phyloP scores from a whole-genome alignment of 1,140 invertebrate species.

The Mizuhopecten yessoensis region DNA sequence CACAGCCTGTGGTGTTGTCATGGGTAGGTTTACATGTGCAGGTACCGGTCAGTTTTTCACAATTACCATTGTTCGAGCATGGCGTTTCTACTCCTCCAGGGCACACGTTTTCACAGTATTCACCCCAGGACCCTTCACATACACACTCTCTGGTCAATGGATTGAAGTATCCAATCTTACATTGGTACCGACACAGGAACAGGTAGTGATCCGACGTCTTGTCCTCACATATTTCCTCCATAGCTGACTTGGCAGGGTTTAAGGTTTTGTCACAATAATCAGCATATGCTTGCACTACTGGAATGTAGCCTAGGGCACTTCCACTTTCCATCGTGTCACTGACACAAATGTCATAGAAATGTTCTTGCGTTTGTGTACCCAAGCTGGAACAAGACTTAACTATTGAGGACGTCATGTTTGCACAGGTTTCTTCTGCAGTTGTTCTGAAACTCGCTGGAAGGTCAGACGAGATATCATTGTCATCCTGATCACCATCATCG shows the following conservation, averaged over 20 bases:
- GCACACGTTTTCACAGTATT: slow-evolving; percentile 65
- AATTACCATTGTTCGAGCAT: slow-evolving; percentile 66
- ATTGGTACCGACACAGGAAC: slow-evolving; percentile 61
- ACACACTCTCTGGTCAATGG: slow-evolving; percentile 54
- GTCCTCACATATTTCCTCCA: slow-evolving; percentile 59
- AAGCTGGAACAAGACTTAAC: slow-evolving; percentile 53
- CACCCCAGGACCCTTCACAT: slow-evolving; percentile 70
- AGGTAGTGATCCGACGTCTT: slow-evolving; percentile 45
- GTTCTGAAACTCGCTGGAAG: background rate
- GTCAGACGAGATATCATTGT: background rate
- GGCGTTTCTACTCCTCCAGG: slow-evolving; percentile 64
- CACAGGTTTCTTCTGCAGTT: slow-evolving; percentile 47
- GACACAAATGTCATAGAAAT: slow-evolving; percentile 60
- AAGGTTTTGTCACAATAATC: slow-evolving; percentile 64
- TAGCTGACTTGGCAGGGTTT: slow-evolving; percentile 50
- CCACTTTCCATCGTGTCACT: slow-evolving; percentile 47
- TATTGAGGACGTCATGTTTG: slow-evolving; percentile 48
- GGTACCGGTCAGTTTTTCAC: slow-evolving; percentile 59
- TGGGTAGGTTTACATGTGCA: slow-evolving; percentile 65
- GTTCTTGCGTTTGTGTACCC: slow-evolving; percentile 54
- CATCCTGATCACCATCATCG: background rate
- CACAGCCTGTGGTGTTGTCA: slow-evolving; percentile 58
- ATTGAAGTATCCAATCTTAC: slow-evolving; percentile 65
- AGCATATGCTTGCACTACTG: slow-evolving; percentile 52
- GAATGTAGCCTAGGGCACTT: slow-evolving; percentile 42